Evolutionary conservation across 2,113 vertebrate species (phyloP).

Genomic region (Arenaria interpres): DNA sequence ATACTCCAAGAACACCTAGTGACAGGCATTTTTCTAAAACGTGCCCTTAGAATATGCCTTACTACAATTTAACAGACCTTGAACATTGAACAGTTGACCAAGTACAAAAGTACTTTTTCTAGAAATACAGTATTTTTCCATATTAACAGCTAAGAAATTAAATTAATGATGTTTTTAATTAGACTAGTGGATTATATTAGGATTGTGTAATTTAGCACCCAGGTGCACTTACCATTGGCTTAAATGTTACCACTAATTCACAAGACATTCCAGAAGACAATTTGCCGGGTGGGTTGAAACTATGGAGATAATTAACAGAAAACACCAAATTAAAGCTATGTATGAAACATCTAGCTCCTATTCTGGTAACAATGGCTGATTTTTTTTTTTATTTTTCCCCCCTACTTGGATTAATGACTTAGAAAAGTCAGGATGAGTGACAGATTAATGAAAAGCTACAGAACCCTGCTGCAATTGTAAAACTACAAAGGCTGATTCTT

Average conservation of each 20-base stretch:
- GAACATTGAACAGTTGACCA: neutral
- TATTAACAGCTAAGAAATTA: neutral
- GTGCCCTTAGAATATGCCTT: neutral
- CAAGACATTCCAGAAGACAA: slow-evolving; percentile 90
- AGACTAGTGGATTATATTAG: neutral
- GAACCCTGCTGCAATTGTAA: neutral
- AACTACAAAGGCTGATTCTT: neutral
- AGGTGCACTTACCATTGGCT: slow-evolving; percentile 82
- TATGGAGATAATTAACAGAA: slow-evolving; percentile 44
- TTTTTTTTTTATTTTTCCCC: accelerated
- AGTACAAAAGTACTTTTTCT: neutral
- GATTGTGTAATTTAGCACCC: neutral
- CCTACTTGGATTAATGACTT: neutral
- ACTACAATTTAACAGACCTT: neutral
- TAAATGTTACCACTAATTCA: slow-evolving; percentile 83
- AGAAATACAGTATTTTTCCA: neutral
- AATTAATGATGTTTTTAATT: neutral
- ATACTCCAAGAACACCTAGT: neutral
- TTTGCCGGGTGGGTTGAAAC: slow-evolving; percentile 86
- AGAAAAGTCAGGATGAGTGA: neutral
- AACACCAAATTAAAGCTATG: neutral
- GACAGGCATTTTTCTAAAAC: neutral
- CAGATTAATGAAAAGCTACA: neutral
- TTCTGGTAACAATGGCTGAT: neutral
- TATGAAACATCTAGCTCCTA: neutral